These are phyloP conservation scores for Trichoplusia ni DNA, from an alignment of 1,140 invertebrate genomes.

Conservation along the genomic window DNA sequence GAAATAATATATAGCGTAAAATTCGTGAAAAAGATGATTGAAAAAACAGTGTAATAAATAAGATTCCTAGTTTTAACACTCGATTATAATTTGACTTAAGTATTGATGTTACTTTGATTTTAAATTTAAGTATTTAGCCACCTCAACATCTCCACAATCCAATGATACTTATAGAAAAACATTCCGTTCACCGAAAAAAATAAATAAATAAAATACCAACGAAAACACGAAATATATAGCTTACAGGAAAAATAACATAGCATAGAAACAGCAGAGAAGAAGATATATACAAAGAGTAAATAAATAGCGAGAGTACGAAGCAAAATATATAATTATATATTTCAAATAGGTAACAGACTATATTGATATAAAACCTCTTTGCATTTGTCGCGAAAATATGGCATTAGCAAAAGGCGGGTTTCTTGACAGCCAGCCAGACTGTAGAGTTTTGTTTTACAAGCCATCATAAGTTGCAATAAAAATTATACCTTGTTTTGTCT, in stretches of 20 bases:
- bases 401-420: too few relatives aligned
- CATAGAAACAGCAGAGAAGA: constrained; percentile 38
- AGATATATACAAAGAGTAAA: constrained; percentile 43
- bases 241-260: constrained; percentile 46
- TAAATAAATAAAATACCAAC: constrained; percentile 38
- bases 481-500: too few relatives aligned
- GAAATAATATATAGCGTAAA: background rate
- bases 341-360: background rate
- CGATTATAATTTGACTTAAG: too few relatives aligned
- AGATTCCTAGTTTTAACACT: too few relatives aligned
- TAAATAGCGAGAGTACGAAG: constrained; percentile 28
- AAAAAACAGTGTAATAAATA: too few relatives aligned
- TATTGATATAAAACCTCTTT: background rate
- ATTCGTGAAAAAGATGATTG: too few relatives aligned
- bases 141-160: constrained; percentile 56
- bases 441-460: too few relatives aligned
- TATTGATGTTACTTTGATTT: too few relatives aligned
- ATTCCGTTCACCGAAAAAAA: constrained; percentile 48
- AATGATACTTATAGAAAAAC: constrained; percentile 41
- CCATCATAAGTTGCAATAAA: too few relatives aligned
- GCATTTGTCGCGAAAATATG: too few relatives aligned
- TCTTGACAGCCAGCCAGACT: too few relatives aligned
- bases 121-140: constrained; percentile 32
- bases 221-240: constrained; percentile 36
- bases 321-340: constrained; percentile 10